Percentiles rank a stretch among this genome's conserved stretches.
phyloP scores from a whole-genome alignment of 2,888 invertebrate genomes.

The Tromatobia lineatoria region DNA sequence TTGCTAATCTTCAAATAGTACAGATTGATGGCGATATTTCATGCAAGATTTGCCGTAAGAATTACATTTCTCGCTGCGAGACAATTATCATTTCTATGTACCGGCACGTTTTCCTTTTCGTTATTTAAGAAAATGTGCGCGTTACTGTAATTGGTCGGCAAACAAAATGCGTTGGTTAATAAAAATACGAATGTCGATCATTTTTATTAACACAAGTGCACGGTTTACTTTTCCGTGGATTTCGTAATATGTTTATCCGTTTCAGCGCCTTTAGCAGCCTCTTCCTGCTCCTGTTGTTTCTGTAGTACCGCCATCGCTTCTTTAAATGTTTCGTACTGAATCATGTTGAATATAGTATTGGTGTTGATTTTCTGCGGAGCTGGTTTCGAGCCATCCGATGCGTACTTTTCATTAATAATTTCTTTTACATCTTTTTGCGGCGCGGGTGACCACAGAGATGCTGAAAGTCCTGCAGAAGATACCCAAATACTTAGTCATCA shows the following conservation, averaged over 20 bases:
- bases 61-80: neutral
- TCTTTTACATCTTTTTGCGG: constrained; percentile 23
- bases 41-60: constrained; percentile 3
- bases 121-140: neutral
- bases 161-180: neutral
- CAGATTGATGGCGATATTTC: neutral
- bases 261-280: constrained; percentile 9
- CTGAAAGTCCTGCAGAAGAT: constrained; percentile 34
- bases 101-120: neutral
- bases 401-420: constrained; percentile 8
- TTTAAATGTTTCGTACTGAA: constrained; percentile 58
- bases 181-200: neutral
- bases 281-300: constrained; percentile 34
- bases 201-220: neutral
- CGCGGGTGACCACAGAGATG: constrained; percentile 53
- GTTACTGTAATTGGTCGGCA: neutral
- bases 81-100: neutral
- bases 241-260: neutral
- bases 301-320: constrained; percentile 55
- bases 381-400: constrained; percentile 36
- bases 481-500: too few relatives aligned
- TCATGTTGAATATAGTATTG: constrained; percentile 61
- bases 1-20: constrained; percentile 6
- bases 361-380: constrained; percentile 46
- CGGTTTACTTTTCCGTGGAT: constrained; percentile 42